Conservation (phyloP, 1,140 invertebrate species). For the Drosophila teissieri region DNA sequence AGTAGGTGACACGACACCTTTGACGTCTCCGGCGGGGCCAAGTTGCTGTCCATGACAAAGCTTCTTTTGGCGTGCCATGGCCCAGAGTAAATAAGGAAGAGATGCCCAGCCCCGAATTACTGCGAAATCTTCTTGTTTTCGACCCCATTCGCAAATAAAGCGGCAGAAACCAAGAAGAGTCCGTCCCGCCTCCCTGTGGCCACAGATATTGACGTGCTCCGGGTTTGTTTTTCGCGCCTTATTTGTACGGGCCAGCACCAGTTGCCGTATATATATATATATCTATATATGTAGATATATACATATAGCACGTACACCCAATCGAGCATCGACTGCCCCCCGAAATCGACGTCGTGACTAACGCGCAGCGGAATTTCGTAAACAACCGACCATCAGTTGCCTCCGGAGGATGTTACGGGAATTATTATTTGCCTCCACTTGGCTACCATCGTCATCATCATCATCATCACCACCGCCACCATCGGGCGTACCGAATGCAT, state of each 20-base stretch:
- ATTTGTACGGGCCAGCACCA: constrained; percentile 64
- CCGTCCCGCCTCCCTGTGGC: not conserved
- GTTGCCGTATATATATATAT: constrained; percentile 35
- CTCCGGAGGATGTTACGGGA: constrained; percentile 41
- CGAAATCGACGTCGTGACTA: constrained; percentile 56
- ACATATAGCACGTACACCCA: constrained; percentile 34
- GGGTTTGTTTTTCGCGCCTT: constrained; percentile 61
- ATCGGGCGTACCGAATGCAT: constrained; percentile 35
- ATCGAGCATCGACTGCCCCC: constrained; percentile 23
- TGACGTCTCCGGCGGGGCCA: constrained; percentile 24
- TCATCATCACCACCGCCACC: constrained; percentile 25
- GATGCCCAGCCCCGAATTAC: not conserved
- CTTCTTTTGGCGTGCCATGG: not conserved
- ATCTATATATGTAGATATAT: constrained; percentile 12
- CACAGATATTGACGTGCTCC: constrained; percentile 35
- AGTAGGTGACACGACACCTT: constrained; percentile 13
- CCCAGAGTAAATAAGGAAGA: constrained; percentile 49
- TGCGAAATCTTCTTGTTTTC: constrained; percentile 54
- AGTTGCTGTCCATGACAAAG: constrained; percentile 23
- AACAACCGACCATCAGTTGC: constrained; percentile 52
- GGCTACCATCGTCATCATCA: constrained; percentile 42
- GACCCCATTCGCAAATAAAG: constrained; percentile 72
- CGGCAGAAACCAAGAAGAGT: constrained; percentile 36
- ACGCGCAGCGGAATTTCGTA: constrained; percentile 69
- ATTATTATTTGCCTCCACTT: constrained; percentile 17